Evolutionary conservation across 2,797 vertebrate species (phyloP).

Genomic region (Distichodus sexfasciatus): DNA sequence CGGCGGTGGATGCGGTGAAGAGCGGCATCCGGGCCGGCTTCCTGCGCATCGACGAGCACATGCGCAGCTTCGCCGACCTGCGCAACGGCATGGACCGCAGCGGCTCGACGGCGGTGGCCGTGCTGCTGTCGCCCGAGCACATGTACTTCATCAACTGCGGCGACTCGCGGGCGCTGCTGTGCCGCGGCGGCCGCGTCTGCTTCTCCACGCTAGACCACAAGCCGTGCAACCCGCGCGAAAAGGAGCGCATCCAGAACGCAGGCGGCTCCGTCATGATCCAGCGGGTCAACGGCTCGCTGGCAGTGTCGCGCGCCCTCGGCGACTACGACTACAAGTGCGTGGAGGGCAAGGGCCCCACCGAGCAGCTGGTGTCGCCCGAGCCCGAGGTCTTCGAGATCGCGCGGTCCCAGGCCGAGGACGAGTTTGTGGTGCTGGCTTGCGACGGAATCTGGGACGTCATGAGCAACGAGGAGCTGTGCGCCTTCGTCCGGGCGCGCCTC

Average conservation of each 20-base stretch:
- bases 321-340: constrained; percentile 99
- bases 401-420: constrained; percentile 90
- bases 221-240: constrained; percentile 95
- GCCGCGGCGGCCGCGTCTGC: constrained; percentile 87
- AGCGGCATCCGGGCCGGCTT: constrained; percentile 92
- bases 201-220: constrained; percentile 99
- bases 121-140: constrained; percentile 90
- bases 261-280: constrained; percentile 99
- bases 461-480: constrained; percentile 98
- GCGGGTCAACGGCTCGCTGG: constrained; percentile 95
- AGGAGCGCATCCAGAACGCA: constrained; percentile 98
- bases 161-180: constrained; percentile 93
- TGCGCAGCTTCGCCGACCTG: constrained; percentile 97
- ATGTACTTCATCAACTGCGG: constrained; percentile 98
- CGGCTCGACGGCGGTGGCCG: constrained; percentile 96
- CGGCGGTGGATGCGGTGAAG: constrained; percentile 89
- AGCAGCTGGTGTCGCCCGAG: constrained; percentile 98
- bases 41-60: constrained; percentile 96
- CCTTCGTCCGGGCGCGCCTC: constrained; percentile 93
- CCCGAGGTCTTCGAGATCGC: constrained; percentile 93
- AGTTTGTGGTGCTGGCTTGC: constrained; percentile 95
- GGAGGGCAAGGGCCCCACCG: constrained; percentile 96
- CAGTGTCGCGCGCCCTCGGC: constrained; percentile 94
- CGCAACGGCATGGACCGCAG: constrained; percentile 98
- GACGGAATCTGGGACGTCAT: constrained; percentile 99